Evolutionary conservation across 2,113 vertebrate species (phyloP).

Genomic region (Ginglymostoma cirratum): DNA sequence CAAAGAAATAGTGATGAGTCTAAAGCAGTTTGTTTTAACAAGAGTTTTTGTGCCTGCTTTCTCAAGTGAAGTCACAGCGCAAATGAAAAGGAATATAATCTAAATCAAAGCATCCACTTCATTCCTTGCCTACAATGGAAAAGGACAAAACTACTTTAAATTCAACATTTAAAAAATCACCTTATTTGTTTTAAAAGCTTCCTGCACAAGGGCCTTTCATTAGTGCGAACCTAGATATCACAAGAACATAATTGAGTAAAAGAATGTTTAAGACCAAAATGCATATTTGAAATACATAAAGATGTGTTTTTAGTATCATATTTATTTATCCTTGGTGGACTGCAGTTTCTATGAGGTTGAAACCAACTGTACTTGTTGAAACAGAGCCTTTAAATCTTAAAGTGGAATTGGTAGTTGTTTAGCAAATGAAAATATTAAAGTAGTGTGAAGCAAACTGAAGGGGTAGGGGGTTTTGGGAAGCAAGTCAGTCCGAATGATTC

Average conservation of each 20-base stretch:
- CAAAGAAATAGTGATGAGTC: not conserved
- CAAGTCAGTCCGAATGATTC: not conserved
- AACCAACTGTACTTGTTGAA: not conserved
- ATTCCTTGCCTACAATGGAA: conserved; percentile 3
- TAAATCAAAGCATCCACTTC: not conserved
- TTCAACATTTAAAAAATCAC: not conserved
- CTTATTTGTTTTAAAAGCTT: not conserved
- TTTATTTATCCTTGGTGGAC: not conserved
- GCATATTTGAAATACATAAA: not conserved
- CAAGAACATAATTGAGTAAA: not conserved
- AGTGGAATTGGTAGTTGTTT: not conserved
- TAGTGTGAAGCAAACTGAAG: not conserved
- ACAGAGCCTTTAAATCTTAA: not conserved
- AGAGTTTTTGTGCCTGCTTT: conserved; percentile 7
- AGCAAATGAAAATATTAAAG: not conserved
- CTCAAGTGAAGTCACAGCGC: not conserved
- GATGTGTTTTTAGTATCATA: not conserved
- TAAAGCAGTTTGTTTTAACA: not conserved
- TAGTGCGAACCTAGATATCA: not conserved
- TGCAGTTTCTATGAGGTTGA: not conserved
- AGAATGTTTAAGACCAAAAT: not conserved
- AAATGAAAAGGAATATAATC: not conserved
- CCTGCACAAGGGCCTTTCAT: not conserved
- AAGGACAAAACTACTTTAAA: not conserved
- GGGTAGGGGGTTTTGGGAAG: too few species aligned